Base-by-base conservation (phyloP, 2,888 invertebrate species). In the Hermaeophaga mercurialis region DNA sequence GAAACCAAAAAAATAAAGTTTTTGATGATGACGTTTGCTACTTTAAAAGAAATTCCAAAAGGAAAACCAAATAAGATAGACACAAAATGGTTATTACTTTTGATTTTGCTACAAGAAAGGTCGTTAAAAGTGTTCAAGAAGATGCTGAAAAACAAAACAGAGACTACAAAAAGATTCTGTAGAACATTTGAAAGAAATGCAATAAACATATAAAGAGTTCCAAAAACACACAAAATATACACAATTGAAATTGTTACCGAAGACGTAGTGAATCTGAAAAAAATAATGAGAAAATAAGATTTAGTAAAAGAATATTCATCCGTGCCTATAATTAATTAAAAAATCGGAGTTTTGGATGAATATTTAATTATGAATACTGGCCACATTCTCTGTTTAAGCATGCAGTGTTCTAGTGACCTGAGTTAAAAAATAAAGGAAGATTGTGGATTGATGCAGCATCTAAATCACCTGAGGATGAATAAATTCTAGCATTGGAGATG, bases 21-120 rank as follows among this genome's bases (percentile, higher is more conserved):
- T 92, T 91, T 38, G 97, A 98, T 75, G 97, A 97, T 73, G 94
- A 97, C 74, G 86, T 89, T 62, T 97, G 97, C 76, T 97, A 97
- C 77, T 98, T 93, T 75, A 85, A 87, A 70, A 83, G 88, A 26
- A 86, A 85, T 70, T 91, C 90, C 64, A 88, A 88, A 17, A 91
- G 94, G 74, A 82, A 62, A 9, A 66, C 62, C 14, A 53, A 55
- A 58, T 69, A 75, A 1, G 73, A 64, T 39, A 73, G 70, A 58
- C 64, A 67, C 38, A 75, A 76, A 60, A 70, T 77, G 70, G 73
- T 75, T 31, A 60, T 78, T 24, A 75, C 77, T 3, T 61, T 78
- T 15, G 77, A 77, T 68, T 75, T 77, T 67, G 77, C 77, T 3
- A 73, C 74, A 41, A 64, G 77, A 22, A 65, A 63, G 59, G 72